These are phyloP conservation scores for Parapristionchus giblindavisi DNA, from an alignment of 2,888 invertebrate genomes.

Conservation along the genomic window DNA sequence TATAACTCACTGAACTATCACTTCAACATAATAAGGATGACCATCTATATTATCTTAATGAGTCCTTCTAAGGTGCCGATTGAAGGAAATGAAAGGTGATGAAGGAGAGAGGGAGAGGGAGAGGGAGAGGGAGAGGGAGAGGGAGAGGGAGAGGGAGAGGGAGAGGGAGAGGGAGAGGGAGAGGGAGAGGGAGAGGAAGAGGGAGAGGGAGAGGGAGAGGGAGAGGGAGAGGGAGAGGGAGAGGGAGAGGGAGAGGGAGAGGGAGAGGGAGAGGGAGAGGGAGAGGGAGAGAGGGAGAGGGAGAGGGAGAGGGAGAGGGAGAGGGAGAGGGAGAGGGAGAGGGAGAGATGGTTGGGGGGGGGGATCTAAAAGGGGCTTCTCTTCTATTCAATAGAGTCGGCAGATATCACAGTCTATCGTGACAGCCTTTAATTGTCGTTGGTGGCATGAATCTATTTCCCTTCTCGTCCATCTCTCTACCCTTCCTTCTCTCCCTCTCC, in stretches of 20 bases:
- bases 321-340: background rate
- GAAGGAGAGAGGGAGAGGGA: conserved; percentile 4
- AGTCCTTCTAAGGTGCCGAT: no score
- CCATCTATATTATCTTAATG: no score
- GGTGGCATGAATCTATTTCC: conserved; percentile 12
- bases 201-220: background rate
- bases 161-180: background rate
- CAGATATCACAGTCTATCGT: no score
- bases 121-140: background rate
- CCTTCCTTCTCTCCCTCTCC: conserved; percentile 1
- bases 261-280: conserved; percentile 47
- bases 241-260: conserved; percentile 43
- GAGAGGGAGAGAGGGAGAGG: conserved; percentile 44
- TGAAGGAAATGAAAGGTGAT: background rate
- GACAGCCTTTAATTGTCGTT: conserved; percentile 19
- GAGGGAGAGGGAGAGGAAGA: background rate
- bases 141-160: background rate
- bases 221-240: background rate
- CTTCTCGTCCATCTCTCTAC: conserved; percentile 13
- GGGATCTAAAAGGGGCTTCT: background rate
- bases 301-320: conserved; percentile 37
- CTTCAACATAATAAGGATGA: no score
- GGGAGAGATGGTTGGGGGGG: no score
- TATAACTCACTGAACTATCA: no score
- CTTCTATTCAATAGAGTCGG: no score